Percentiles rank a stretch among this genome's conserved stretches.
These are phyloP conservation scores for Neodiprion virginianus DNA, from an alignment of 1,140 invertebrate species.

Conservation along the genomic window DNA sequence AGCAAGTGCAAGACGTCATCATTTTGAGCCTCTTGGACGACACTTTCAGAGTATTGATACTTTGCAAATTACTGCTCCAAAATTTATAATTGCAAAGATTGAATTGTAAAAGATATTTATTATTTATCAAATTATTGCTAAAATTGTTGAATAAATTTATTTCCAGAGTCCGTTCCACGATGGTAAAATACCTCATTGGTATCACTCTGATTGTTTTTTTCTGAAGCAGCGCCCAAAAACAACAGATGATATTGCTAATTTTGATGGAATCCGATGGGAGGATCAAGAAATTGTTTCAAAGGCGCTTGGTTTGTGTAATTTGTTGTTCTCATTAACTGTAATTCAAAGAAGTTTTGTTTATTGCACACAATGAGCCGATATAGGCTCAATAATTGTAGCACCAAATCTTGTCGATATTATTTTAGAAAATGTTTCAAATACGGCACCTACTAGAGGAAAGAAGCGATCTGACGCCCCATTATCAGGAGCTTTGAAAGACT, in stretches of 20 bases:
- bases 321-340: conserved; percentile 13
- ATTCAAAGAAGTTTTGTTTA: conserved; percentile 21
- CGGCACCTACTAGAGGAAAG: conserved; percentile 51
- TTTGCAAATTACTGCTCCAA: too few species aligned
- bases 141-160: not conserved
- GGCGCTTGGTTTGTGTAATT: conserved; percentile 68
- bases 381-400: conserved; percentile 10
- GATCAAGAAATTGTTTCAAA: conserved; percentile 87
- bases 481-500: conserved; percentile 65
- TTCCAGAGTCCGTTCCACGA: conserved; percentile 88
- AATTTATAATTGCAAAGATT: too few species aligned
- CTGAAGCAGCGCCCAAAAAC: conserved; percentile 76
- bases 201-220: conserved; percentile 91
- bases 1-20: too few species aligned
- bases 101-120: too few species aligned
- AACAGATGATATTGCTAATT: conserved; percentile 83
- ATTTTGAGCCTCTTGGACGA: too few species aligned
- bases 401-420: conserved; percentile 3
- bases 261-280: conserved; percentile 81
- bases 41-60: too few species aligned
- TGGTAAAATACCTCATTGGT: conserved; percentile 90
- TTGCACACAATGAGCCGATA: conserved; percentile 11
- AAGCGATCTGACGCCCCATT: conserved; percentile 48
- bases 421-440: conserved; percentile 23
- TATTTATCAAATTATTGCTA: too few species aligned